phyloP scores from a whole-genome alignment of 2,797 vertebrate species.

The Anguilla anguilla region DNA sequence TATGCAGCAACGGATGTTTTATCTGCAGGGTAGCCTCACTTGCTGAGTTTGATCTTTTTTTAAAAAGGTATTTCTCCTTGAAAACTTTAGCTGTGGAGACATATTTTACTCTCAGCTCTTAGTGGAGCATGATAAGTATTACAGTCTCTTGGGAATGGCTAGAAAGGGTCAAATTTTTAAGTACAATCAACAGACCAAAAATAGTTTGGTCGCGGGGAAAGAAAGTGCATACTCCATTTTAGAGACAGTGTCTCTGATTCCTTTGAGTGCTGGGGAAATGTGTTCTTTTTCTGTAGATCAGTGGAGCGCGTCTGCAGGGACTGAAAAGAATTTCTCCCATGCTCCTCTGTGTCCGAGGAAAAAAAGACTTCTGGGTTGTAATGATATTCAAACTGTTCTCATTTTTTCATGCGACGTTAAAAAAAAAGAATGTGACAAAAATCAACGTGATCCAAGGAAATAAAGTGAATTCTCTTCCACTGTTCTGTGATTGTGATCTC shows the following conservation, averaged over 20 bases:
- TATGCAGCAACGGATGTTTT: conserved; percentile 18
- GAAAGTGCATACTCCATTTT: not conserved
- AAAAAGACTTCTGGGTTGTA: not conserved
- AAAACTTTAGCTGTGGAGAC: not conserved
- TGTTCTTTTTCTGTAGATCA: conserved; percentile 12
- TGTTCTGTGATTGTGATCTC: not conserved
- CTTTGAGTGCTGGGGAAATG: not conserved
- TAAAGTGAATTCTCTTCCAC: not conserved
- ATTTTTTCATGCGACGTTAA: not conserved
- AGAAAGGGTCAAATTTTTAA: conserved; percentile 22
- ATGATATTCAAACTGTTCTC: not conserved
- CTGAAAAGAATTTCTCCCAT: conserved; percentile 2
- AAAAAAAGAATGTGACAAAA: not conserved
- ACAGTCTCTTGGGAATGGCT: not conserved
- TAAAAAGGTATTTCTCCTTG: conserved; percentile 32
- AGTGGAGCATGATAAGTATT: not conserved
- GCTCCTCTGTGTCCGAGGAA: not conserved
- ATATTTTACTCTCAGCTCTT: not conserved
- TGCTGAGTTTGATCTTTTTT: conserved; percentile 9
- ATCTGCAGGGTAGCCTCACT: conserved; percentile 24
- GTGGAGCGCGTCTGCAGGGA: conserved; percentile 7
- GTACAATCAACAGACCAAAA: conserved; percentile 10
- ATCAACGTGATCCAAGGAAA: not conserved
- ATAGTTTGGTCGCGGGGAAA: conserved; percentile 8
- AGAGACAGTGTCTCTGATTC: not conserved